Evolutionary conservation across 2,888 invertebrate genomes (phyloP).

Genomic region (Piscicola geometra): DNA sequence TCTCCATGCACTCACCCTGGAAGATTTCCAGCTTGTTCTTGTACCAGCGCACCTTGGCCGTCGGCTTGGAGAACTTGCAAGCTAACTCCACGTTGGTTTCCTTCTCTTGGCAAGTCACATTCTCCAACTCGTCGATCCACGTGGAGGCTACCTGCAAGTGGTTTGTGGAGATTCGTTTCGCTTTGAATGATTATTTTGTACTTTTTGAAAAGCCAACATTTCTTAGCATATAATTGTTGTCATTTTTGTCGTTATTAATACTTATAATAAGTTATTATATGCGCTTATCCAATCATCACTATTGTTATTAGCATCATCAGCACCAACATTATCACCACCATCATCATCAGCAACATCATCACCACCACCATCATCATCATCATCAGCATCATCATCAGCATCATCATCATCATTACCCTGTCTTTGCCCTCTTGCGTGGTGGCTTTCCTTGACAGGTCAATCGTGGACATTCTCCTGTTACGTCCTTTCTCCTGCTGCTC

Average conservation of each 20-base stretch:
- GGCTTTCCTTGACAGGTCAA: constrained; percentile 50
- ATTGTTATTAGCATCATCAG: background rate
- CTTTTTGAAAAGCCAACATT: too few relatives aligned
- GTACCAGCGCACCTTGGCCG: constrained; percentile 60
- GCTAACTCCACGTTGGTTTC: constrained; percentile 90
- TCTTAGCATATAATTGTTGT: background rate
- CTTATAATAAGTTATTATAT: too few relatives aligned
- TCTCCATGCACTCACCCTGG: too few relatives aligned
- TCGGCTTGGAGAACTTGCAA: constrained; percentile 92
- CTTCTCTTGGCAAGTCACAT: constrained; percentile 91
- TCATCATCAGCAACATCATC: background rate
- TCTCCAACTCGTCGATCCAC: constrained; percentile 88
- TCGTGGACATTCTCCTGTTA: constrained; percentile 51
- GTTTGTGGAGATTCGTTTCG: background rate
- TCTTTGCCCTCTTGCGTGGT: constrained; percentile 43
- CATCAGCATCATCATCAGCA: too few relatives aligned
- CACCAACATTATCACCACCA: background rate
- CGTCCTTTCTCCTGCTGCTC: constrained; percentile 39
- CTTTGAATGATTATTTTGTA: background rate
- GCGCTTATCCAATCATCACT: too few relatives aligned
- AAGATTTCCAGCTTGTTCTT: constrained; percentile 77
- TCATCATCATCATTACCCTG: constrained; percentile 35
- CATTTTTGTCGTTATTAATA: background rate
- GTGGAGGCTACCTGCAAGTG: constrained; percentile 45
- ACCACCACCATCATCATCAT: too few relatives aligned